Base-by-base conservation (phyloP, 2,797 vertebrate genomes). In the Lindbergichthys nudifrons region DNA sequence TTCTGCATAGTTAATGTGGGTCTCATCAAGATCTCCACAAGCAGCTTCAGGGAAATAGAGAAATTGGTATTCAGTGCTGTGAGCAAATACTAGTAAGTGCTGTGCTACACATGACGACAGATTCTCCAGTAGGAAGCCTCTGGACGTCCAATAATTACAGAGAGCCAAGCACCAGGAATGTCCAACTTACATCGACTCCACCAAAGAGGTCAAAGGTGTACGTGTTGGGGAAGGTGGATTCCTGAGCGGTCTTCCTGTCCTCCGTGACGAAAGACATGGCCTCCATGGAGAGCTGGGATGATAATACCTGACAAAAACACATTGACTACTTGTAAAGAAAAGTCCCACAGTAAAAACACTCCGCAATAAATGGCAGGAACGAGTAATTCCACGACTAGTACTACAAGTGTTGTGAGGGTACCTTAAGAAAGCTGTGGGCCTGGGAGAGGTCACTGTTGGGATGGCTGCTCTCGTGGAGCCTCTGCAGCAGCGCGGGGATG, bases 161-260 rank as follows among this genome's bases (percentile, higher is more conserved):
- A 51, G 10, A 16, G 47, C 23, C 10, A 53, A 15, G 32, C 12
- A 61, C 7, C 1, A n/a, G 13, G 3, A 66, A 62, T 50, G 23
- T 74, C 46, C 68, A 47, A 96, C 98, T 97, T 93, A 99, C 98
- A 92, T 99, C 96, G 0, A 99, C 97, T 90, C 98, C 98, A 88
- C 98, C 98, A 88, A 99, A 99, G 66, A 99, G 95, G 83, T 98
- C 97, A 93, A 99, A 99, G 0, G 96, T 98, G 89, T 99, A 97
- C 0, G 98, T 99, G 89, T 98, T 98, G 79, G 96, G 97, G 79
- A 96, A 97, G 81, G 94, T 96, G 85, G 96, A 96, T 93, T 97
- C 97, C 94, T 96, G 97, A 87, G 96, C 95, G 32, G 94, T 94
- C 94, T 97, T 99, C 87, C 96, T 89, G 81, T 99, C 97, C 89